Conservation (phyloP, 2,797 vertebrate species). For the Paguma larvata region DNA sequence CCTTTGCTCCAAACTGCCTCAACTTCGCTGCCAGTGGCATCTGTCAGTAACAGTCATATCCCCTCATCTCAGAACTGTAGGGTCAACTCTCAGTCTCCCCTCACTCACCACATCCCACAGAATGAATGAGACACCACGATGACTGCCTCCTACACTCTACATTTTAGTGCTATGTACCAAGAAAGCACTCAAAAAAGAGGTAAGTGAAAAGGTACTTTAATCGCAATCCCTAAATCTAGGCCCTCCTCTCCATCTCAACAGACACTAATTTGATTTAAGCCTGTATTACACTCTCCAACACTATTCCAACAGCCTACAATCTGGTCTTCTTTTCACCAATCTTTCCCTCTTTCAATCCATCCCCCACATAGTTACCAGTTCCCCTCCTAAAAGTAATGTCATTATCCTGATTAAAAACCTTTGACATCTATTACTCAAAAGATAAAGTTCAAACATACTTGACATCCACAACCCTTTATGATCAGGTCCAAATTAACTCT, state of each 20-base stretch:
- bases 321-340: neutral
- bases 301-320: neutral
- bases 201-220: conserved; percentile 5
- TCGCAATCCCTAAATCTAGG: neutral
- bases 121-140: neutral
- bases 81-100: neutral
- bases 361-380: neutral
- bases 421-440: conserved; percentile 16
- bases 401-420: neutral
- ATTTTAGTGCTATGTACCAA: neutral
- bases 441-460: neutral
- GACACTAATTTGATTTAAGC: neutral
- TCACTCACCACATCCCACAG: neutral
- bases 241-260: neutral
- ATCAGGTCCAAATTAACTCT: neutral
- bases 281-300: neutral
- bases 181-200: neutral
- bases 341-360: neutral
- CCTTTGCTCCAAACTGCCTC: neutral
- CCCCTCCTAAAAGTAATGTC: conserved; percentile 50
- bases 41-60: neutral
- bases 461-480: neutral
- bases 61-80: neutral
- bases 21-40: neutral
- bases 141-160: neutral